Evolutionary conservation across 2,113 vertebrate species (phyloP), one percentile per base, ranked within the genome.

Genomic region (Mesocricetus auratus): DNA sequence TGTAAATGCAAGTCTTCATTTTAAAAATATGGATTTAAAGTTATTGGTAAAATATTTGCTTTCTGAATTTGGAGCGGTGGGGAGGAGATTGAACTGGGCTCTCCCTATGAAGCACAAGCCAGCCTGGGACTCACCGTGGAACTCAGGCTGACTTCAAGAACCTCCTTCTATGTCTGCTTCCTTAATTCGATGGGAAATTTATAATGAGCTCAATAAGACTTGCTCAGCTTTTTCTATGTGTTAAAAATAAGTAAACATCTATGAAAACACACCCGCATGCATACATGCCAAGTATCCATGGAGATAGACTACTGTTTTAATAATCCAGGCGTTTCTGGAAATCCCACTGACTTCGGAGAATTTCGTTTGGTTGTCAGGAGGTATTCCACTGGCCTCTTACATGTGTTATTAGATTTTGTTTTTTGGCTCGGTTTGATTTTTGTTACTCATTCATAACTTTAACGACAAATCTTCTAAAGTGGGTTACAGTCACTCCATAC

Each of bases 391-490:
- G 93, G 69, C 83, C 91, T 92, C 42, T 88, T 87, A 93, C 86
- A 94, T n/a, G 9, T 60, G 33, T 42, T 86, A 33, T 33, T 93
- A 60, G 36, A 31, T 96, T 93, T 68, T 17, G 16, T 56, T 68
- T 56, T 68, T 85, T 85, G 94, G 66, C 64, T 66, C 68, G 22
- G 53, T 69, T 83, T 91, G 21, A 5, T 74, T 69, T 66, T 71
- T 91, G 66, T 81, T 81, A 53, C 97, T 92, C 92, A 95, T 96
- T 17, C 96, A 81, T 68, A 95, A 93, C 95, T 97, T 93, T 94
- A 93, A 94, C 87, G 16, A 21, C 91, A 45, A 97, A 94, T 97
- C 97, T 92, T 96, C 95, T 92, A 93, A 95, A 91, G 31, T 93
- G 1, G 36, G 95, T 96, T 97, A 73, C 53, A 81, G 93, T 97